phyloP scores from a whole-genome alignment of 2,888 invertebrate genomes.

The Euproctis similis region DNA sequence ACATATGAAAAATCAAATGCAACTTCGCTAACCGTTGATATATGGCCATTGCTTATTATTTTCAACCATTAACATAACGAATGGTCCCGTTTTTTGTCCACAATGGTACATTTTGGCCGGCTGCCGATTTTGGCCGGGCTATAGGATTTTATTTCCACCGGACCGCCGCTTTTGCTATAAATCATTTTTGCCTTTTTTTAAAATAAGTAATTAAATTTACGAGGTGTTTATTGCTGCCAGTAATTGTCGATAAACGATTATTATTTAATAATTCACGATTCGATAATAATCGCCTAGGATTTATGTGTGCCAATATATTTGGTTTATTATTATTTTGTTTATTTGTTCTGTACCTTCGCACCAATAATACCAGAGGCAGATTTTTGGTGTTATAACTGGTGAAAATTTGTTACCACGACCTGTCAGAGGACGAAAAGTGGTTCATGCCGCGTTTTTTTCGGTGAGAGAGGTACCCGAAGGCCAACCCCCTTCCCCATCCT shows the following conservation, averaged over 20 bases:
- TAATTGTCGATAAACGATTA: conserved; percentile 64
- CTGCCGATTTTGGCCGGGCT: conserved; percentile 47
- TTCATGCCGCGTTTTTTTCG: too few relatives aligned
- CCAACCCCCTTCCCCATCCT: too few relatives aligned
- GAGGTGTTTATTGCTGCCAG: conserved; percentile 64
- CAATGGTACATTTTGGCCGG: conserved; percentile 52
- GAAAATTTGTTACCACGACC: too few relatives aligned
- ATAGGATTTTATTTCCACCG: conserved; percentile 56
- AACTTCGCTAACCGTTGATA: conserved; percentile 44
- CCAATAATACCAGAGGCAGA: too few relatives aligned
- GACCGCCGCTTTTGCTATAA: conserved; percentile 41
- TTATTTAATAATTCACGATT: conserved; percentile 40
- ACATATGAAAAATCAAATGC: conserved; percentile 67
- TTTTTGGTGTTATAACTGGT: too few relatives aligned
- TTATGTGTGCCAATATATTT: conserved; percentile 1
- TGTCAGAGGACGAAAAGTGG: too few relatives aligned
- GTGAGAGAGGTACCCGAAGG: too few relatives aligned
- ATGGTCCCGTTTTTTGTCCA: conserved; percentile 41
- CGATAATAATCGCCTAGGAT: conserved; percentile 12
- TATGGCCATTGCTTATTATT: conserved; percentile 61
- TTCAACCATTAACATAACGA: conserved; percentile 67
- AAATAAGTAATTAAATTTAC: conserved; percentile 72
- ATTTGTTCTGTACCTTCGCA: too few relatives aligned
- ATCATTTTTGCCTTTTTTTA: conserved; percentile 71
- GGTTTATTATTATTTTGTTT: too few relatives aligned